Base-by-base conservation (phyloP, 1,140 invertebrate species). In the Megalonaias nervosa region DNA sequence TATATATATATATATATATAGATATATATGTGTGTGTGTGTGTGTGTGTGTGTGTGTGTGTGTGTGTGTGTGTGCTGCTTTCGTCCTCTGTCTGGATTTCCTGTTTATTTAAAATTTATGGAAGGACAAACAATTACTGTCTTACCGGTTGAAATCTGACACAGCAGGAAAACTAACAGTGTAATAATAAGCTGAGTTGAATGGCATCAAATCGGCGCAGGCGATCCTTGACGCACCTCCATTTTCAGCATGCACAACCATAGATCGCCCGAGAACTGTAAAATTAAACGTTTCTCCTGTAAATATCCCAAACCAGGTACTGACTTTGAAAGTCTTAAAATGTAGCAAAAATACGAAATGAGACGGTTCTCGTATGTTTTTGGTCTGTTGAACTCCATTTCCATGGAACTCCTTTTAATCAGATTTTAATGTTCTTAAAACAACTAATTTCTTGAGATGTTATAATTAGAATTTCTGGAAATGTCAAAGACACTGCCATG, bases 241-340 rank as follows among this genome's bases (percentile, higher is more conserved):
- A 82, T 97, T 94, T 57, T 95, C 93, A 14, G 94, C 94, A 85
- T 97, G 94, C 69, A 98, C 94, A 5, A 84, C 82, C 38, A 84
- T 75, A 15, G 82, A 81, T n/a, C 81, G 70, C 4, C 81, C 74
- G 21, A 66, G 74, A 48, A 79, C 82, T 82, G 73, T 1, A 67
- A 80, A 75, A 38, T 58, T 38, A 17, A 62, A 71, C 16, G 23
- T 19, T 59, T 59, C 19, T 31, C n/a, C 38, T n/a, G 15, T 59
- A 59, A 14, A 26, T 21, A 3, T 21, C 19, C 1, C 17, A 31
- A 11, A 70, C 21, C 58, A 55, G n/a, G 6, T n/a, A 59, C 19
- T 38, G 4, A 16, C 31, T 4, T 65, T 64, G 0, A 13, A 11
- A 12, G 48, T 48, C 19, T 55, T 19, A 65, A 26, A 31, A 13